These are phyloP conservation scores for Euclidia mi DNA, from an alignment of 2,888 invertebrate species.

Conservation along the genomic window DNA sequence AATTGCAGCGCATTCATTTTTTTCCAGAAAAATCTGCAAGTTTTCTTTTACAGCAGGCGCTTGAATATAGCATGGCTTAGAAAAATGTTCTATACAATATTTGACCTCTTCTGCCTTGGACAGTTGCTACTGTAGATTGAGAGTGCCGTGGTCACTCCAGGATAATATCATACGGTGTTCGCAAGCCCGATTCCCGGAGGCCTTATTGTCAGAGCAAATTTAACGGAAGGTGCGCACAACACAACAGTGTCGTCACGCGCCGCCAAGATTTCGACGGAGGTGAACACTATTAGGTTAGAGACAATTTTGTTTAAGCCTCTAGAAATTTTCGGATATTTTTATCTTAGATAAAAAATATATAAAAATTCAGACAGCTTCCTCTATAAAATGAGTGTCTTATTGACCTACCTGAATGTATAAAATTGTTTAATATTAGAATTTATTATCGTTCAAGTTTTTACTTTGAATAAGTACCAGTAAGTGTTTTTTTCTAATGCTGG, in stretches of 20 bases:
- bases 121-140: conserved; percentile 58
- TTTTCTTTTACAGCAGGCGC: no score
- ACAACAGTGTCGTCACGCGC: conserved; percentile 54
- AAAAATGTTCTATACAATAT: background rate
- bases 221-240: conserved; percentile 70
- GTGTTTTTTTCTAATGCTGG: no score
- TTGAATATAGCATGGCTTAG: no score
- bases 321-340: conserved; percentile 18
- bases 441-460: no score
- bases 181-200: conserved; percentile 59
- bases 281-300: conserved; percentile 40
- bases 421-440: no score
- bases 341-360: conserved; percentile 1
- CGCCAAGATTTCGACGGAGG: conserved; percentile 40
- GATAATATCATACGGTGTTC: conserved; percentile 68
- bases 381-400: conserved; percentile 17
- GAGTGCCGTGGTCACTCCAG: conserved; percentile 69
- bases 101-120: conserved; percentile 41
- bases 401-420: no score
- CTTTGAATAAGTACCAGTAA: no score
- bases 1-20: no score
- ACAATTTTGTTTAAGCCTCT: conserved; percentile 41
- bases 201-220: conserved; percentile 75
- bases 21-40: no score
- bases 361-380: conserved; percentile 1